Evolutionary conservation across 2,888 invertebrate genomes (phyloP).

Genomic region (Lottia scabra): DNA sequence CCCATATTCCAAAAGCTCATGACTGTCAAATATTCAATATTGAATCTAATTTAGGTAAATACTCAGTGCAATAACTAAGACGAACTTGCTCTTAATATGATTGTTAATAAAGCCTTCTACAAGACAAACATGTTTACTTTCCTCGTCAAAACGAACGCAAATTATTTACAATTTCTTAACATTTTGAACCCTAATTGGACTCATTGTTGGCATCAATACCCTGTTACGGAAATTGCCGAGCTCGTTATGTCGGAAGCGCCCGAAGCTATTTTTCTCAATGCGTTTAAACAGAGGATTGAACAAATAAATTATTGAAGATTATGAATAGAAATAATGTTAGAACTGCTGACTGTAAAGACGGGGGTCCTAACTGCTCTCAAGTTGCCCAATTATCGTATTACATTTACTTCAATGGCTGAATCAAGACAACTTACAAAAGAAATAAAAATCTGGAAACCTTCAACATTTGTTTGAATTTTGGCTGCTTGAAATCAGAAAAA

Average conservation of each 20-base stretch:
- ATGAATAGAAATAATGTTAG: conserved; percentile 1
- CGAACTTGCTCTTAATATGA: background rate
- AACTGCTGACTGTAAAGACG: background rate
- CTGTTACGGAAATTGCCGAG: conserved; percentile 3
- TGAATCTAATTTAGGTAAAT: too few species aligned
- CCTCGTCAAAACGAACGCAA: background rate
- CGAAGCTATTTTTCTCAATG: conserved; percentile 2
- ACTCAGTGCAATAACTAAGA: too few species aligned
- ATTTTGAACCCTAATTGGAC: background rate
- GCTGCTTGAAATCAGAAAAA: too few species aligned
- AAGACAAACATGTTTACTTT: background rate
- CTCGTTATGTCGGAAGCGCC: conserved; percentile 3
- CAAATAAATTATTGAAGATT: background rate
- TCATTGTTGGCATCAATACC: background rate
- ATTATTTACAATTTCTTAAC: conserved; percentile 7
- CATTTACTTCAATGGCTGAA: too few species aligned
- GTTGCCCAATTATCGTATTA: too few species aligned
- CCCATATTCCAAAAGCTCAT: too few species aligned
- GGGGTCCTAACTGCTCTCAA: too few species aligned
- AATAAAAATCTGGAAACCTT: too few species aligned
- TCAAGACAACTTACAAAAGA: too few species aligned
- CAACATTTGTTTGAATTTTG: background rate
- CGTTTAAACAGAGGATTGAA: background rate
- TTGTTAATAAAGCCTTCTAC: background rate
- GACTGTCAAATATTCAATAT: too few species aligned